A percentile compares a stretch with the other conserved stretches of the same genome.
These are phyloP conservation scores for Caenorhabditis sp. DNA, from an alignment of 2,888 invertebrate species.

Conservation along the genomic window DNA sequence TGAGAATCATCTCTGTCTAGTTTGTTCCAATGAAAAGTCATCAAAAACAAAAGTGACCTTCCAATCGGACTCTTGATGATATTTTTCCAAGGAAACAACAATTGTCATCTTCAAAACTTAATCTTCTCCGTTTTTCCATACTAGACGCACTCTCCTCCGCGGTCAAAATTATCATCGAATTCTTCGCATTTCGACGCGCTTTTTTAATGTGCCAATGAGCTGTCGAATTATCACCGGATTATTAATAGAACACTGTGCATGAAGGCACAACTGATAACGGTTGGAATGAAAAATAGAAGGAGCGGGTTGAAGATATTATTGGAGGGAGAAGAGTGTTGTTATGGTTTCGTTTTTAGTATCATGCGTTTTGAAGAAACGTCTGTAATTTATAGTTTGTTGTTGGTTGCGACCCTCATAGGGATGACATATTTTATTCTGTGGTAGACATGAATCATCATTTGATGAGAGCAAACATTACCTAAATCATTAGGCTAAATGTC, in stretches of 20 bases:
- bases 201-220: conserved; percentile 56
- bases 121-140: conserved; percentile 1
- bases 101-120: conserved; percentile 30
- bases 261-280: conserved; percentile 20
- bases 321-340: not conserved
- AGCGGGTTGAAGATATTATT: not conserved
- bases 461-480: no score
- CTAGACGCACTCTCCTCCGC: conserved; percentile 16
- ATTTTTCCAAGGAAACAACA: conserved; percentile 20
- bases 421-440: no score
- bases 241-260: conserved; percentile 53
- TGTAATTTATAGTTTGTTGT: no score
- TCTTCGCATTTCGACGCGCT: conserved; percentile 25
- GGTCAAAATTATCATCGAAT: conserved; percentile 31
- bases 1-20: not conserved
- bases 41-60: not conserved
- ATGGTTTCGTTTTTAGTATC: no score
- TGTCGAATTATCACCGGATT: conserved; percentile 52
- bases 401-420: no score
- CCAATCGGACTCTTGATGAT: conserved; percentile 15
- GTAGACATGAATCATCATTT: no score
- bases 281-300: not conserved
- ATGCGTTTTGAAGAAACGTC: no score
- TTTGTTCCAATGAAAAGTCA: conserved; percentile 17
- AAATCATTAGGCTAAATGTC: no score